Evolutionary conservation across 2,888 invertebrate genomes (phyloP), one percentile per base, ranked within the genome.

Genomic region (Cremastobaeus sp.): DNA sequence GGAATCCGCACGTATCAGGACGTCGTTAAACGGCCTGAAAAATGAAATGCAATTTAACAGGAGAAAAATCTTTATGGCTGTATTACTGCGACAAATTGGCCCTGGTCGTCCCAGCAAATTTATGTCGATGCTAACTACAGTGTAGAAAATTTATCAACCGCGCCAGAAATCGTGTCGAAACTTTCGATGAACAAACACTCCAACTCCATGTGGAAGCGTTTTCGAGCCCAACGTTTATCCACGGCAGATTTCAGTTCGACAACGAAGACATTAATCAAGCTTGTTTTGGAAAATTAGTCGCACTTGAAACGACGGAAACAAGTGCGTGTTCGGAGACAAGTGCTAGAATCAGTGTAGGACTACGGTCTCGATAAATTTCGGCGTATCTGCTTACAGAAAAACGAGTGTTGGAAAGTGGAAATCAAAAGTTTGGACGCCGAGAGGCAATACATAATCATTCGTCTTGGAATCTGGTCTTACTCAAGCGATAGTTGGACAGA

Each of bases 401-500:
- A 32, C 5, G 11, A 3, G 6, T 32, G 14, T 14, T 28, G 21
- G 25, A 37, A 55, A 48, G 48, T 25, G n/a, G 55, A 55, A 39
- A 55, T 14, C 18, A 48, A 70, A 64, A 55, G 28, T 20, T 55
- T 25, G 57, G 28, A 32, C 37, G 17, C 25, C 30, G 14, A 30
- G 9, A 21, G 30, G 21, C 43, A 11, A 15, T 41, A 35, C 35
- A 37, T 52, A 52, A 72, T 71, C 52, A 52, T 30, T 54, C 50
- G 71, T 66, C 65, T 50, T 54, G 50, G 68, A 66, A 60, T 50
- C 60, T 60, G 68, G 60, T 66, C 62, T 70, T 70, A 66, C 73
- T 70, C 70, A 34, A 70, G 76, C 57, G 73, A 70, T 74, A 54
- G 68, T 76, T 76, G 64, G 74, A 74, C 76, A 71, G 70, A 62